Conservation (phyloP, 2,113 vertebrate genomes). For the Toxotes jaculatrix region DNA sequence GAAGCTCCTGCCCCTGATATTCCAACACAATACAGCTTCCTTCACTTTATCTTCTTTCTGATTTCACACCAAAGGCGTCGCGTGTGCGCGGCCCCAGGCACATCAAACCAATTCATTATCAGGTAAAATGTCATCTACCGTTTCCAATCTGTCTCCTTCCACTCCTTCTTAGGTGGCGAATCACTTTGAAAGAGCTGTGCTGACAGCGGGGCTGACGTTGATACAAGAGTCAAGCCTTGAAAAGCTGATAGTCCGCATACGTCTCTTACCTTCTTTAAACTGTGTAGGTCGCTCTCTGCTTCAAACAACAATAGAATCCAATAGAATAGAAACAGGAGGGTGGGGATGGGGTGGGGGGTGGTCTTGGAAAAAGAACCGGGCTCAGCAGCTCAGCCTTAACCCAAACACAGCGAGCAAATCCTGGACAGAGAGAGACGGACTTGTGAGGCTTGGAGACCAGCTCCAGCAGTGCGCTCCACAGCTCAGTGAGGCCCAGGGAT, state of each 20-base stretch:
- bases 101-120: constrained; percentile 54
- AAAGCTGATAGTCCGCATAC: constrained; percentile 14
- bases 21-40: constrained; percentile 6
- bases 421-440: constrained; percentile 70
- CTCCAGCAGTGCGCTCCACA: constrained; percentile 84
- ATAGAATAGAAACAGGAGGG: constrained; percentile 10
- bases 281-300: background rate
- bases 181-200: constrained; percentile 21
- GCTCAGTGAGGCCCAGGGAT: constrained; percentile 81
- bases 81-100: background rate
- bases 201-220: constrained; percentile 2
- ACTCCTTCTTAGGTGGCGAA: constrained; percentile 21
- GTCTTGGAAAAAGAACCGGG: background rate
- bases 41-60: constrained; percentile 1
- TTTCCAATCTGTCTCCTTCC: constrained; percentile 57
- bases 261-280: constrained; percentile 63
- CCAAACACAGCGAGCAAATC: constrained; percentile 27
- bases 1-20: background rate
- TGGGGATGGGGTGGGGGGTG: no score
- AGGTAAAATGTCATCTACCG: constrained; percentile 36
- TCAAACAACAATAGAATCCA: constrained; percentile 64
- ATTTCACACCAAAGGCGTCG: constrained; percentile 29
- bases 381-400: background rate
- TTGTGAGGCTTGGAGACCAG: constrained; percentile 87
- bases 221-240: constrained; percentile 23